Evolutionary conservation across 2,797 vertebrate genomes (phyloP).

Genomic region (Alcedo quadribrachys): DNA sequence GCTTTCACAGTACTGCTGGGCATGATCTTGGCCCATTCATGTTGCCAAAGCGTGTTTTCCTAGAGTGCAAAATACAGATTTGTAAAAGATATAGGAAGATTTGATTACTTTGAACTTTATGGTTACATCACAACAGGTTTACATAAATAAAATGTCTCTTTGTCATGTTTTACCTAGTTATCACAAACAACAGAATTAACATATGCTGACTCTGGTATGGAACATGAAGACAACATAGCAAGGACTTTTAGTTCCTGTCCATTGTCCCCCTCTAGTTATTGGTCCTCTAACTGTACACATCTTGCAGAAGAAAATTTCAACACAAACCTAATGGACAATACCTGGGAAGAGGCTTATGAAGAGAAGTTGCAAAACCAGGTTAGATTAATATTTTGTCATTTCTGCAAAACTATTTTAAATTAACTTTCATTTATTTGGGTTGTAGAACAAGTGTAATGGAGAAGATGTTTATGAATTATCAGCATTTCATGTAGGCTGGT

Average conservation of each 20-base stretch:
- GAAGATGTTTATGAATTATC: neutral
- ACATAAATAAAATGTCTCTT: neutral
- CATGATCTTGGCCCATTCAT: neutral
- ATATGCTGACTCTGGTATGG: slow-evolving; percentile 70
- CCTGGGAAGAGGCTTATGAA: slow-evolving; percentile 54
- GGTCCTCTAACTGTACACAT: slow-evolving; percentile 57
- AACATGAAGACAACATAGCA: slow-evolving; percentile 59
- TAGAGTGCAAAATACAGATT: neutral
- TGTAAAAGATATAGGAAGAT: neutral
- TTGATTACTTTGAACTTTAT: neutral
- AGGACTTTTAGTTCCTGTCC: slow-evolving; percentile 63
- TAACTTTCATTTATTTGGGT: neutral
- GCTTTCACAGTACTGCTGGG: neutral
- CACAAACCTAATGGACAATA: neutral
- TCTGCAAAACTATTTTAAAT: neutral
- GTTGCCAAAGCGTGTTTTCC: neutral
- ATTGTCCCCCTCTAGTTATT: slow-evolving; percentile 56
- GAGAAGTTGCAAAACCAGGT: slow-evolving; percentile 64
- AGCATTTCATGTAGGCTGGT: neutral
- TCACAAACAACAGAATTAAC: slow-evolving; percentile 79
- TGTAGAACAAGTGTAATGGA: neutral
- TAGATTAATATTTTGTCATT: neutral
- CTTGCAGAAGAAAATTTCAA: slow-evolving; percentile 64
- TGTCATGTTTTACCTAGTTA: slow-evolving; percentile 69
- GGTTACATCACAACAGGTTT: neutral